Percentiles rank a stretch among this genome's conserved stretches.
Conservation (phyloP, 2,888 invertebrate genomes). For the Chouioia cunea region DNA sequence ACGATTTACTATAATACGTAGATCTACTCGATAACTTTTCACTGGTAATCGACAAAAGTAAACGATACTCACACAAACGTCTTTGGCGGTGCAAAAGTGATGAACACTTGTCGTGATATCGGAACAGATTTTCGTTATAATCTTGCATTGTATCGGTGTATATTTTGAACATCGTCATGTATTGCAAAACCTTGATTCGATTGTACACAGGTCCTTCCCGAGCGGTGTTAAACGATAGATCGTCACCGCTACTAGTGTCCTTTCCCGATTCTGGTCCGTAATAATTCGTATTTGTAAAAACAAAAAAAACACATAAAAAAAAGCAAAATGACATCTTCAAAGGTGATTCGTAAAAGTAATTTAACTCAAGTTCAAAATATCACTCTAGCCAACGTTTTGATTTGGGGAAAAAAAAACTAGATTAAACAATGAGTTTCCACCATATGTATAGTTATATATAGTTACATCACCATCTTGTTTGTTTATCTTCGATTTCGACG, state of each 20-base stretch:
- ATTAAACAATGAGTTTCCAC: conserved; percentile 36
- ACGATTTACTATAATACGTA: conserved; percentile 13
- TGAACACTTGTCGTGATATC: conserved; percentile 71
- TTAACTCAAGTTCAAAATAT: conserved; percentile 13
- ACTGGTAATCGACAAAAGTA: neutral
- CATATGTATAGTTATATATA: too few relatives aligned
- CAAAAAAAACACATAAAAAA: too few relatives aligned
- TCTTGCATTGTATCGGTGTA: conserved; percentile 70
- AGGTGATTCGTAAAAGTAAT: neutral
- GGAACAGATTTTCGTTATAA: conserved; percentile 72
- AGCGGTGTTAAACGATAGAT: conserved; percentile 53
- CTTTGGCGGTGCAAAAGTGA: conserved; percentile 73
- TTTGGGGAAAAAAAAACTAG: conserved; percentile 15
- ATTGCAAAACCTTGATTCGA: conserved; percentile 71
- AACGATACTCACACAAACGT: conserved; percentile 70
- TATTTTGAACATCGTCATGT: conserved; percentile 68
- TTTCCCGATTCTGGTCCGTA: conserved; percentile 60
- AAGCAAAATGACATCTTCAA: neutral
- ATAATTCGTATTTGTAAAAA: too few relatives aligned
- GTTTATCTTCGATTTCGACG: conserved; percentile 48
- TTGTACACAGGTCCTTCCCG: conserved; percentile 57
- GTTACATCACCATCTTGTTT: conserved; percentile 42
- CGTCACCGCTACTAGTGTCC: conserved; percentile 55
- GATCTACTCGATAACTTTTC: conserved; percentile 37
- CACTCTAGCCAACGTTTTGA: conserved; percentile 8